phyloP scores from a whole-genome alignment of 2,113 vertebrate genomes.

The Cyrtonyx montezumae region DNA sequence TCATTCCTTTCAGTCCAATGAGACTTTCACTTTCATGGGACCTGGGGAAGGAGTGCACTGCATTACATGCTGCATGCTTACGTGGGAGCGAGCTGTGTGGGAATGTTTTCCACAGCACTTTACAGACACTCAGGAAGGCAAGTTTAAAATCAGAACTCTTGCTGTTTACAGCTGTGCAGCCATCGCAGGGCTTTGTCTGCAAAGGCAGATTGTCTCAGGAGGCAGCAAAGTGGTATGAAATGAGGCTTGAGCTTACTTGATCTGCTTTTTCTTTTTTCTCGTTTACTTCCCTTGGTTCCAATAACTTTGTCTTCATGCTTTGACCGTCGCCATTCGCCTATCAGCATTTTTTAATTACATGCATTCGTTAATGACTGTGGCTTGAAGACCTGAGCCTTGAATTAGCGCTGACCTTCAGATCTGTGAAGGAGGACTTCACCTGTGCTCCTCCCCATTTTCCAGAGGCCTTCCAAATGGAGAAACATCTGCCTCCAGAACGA shows the following conservation, averaged over 20 bases:
- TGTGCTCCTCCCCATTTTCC: rapidly evolving
- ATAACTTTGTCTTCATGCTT: neutral
- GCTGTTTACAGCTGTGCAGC: neutral
- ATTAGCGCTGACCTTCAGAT: neutral
- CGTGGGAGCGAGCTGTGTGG: neutral
- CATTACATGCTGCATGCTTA: neutral
- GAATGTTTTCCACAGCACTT: neutral
- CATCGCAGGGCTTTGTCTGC: rapidly evolving
- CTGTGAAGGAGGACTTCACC: neutral
- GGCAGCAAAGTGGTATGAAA: neutral
- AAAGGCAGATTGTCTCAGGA: neutral
- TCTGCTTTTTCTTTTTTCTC: neutral
- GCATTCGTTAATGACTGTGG: neutral
- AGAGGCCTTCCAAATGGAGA: neutral
- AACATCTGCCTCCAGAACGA: neutral
- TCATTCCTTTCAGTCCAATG: neutral
- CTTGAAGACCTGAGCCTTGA: neutral
- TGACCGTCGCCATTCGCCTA: neutral
- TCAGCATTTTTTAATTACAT: neutral
- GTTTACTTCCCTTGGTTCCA: neutral
- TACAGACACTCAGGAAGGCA: neutral
- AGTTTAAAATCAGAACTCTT: neutral
- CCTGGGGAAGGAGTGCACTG: neutral
- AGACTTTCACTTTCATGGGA: neutral
- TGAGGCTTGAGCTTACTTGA: neutral